Percentiles rank a stretch among this genome's conserved stretches.
phyloP scores from a whole-genome alignment of 2,797 vertebrate genomes.

The Anguilla megastoma region DNA sequence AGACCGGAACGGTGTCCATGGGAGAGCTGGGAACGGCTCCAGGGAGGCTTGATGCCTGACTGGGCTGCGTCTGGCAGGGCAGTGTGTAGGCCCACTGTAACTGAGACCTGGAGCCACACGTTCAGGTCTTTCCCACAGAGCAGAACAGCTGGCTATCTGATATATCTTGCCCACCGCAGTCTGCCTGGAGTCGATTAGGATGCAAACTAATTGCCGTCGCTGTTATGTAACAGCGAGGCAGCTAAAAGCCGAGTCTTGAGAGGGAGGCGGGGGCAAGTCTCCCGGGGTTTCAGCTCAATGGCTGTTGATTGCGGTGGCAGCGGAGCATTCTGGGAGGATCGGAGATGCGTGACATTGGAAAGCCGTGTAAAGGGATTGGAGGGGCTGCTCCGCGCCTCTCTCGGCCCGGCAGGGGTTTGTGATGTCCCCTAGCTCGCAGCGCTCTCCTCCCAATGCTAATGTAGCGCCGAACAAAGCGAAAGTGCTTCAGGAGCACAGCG shows the following conservation, averaged over 20 bases:
- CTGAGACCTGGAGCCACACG: background rate
- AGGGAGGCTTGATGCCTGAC: background rate
- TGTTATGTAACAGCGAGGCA: background rate
- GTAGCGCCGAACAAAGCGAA: background rate
- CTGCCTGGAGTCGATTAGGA: background rate
- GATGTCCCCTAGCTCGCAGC: background rate
- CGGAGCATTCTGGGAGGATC: background rate
- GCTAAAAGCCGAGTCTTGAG: background rate
- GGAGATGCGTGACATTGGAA: slow-evolving; percentile 8
- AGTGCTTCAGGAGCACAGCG: background rate
- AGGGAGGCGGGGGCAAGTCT: background rate
- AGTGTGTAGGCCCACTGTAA: background rate
- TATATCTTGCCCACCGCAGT: background rate
- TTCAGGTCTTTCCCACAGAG: background rate
- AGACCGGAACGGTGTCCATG: background rate
- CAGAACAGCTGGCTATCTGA: background rate
- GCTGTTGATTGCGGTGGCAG: background rate
- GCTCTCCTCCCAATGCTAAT: background rate
- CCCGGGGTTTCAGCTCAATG: background rate
- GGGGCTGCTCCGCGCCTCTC: background rate
- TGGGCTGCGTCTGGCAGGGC: background rate
- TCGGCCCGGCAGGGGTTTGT: background rate
- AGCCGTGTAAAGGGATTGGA: background rate
- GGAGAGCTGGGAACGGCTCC: background rate
- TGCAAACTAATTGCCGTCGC: background rate